Base-by-base conservation (phyloP, 1,140 invertebrate species). In the Heliothis subflexa region DNA sequence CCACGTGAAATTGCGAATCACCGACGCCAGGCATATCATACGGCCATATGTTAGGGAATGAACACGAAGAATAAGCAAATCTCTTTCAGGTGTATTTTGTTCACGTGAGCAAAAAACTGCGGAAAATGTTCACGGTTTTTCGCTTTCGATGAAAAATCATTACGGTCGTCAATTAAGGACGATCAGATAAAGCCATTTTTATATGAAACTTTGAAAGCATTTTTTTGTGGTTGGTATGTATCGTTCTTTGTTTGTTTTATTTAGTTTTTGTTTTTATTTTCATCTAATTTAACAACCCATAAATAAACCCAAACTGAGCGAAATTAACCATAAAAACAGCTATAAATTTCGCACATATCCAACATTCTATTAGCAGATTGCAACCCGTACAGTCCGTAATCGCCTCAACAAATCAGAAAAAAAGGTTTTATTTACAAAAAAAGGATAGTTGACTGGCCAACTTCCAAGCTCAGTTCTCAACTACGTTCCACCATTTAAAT, bases 391-490 rank as follows among this genome's bases (percentile, higher is more conserved):
- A 40, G 13, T 10, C 33, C 12, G 55, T 64, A 64, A 62, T 62
- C 59, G 16, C 73, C 40, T 16, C 45, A 64, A 64, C 25, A 76
- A 64, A 76, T 64, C 59, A 76, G 18, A 12, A 11, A 64, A 47
- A 64, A 52, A 72, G 18, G 9, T 50, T 40, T 61, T 50, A 76
- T 40, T 64, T 18, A 25, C n/a, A 50, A 50, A 40, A 25, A 64
- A 76, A 55, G 70, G 25, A 76, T 64, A 64, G 73, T 76, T 64
- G 21, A 76, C 59, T 76, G 73, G 59, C 73, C 7, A 33, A 54
- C 47, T 62, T 76, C 73, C 73, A 76, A 76, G 59, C 55, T 47
- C 52, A 62, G 59, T 76, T 76, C 5, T 50, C n/a, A 64, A 64
- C 47, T 62, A 57, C 21, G 25, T 64, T 45, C 21, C 18, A 47